Conservation (phyloP, 2,888 invertebrate genomes). For the Tenthredo livida region DNA sequence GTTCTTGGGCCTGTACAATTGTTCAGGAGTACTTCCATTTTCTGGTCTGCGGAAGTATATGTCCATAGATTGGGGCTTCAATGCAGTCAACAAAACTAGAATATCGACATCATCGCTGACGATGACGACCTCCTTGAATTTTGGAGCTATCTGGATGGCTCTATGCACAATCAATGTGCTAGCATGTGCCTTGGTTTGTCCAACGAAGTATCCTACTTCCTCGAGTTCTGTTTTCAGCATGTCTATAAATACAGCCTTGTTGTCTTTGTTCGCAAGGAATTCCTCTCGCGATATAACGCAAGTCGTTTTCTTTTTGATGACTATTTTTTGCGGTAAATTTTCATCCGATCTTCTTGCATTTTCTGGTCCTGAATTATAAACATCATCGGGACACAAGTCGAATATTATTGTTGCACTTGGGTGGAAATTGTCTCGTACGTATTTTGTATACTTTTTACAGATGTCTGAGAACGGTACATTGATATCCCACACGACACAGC, state of each 20-base stretch:
- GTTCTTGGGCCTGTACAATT: background rate
- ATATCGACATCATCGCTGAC: slow-evolving; percentile 58
- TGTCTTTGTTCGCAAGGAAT: slow-evolving; percentile 58
- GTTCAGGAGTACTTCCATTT: background rate
- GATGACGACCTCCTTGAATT: slow-evolving; percentile 44
- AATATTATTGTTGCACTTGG: slow-evolving; percentile 60
- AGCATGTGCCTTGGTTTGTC: slow-evolving; percentile 61
- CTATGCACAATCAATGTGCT: slow-evolving; percentile 57
- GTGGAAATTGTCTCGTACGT: slow-evolving; percentile 60
- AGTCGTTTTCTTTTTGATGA: slow-evolving; percentile 56
- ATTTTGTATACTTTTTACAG: slow-evolving; percentile 61
- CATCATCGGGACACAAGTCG: slow-evolving; percentile 60
- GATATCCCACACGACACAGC: slow-evolving; percentile 57
- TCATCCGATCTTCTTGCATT: slow-evolving; percentile 60
- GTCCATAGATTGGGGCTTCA: background rate
- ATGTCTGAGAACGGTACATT: slow-evolving; percentile 58
- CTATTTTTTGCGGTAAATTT: slow-evolving; percentile 38
- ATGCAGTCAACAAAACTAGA: slow-evolving; percentile 46
- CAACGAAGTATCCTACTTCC: slow-evolving; percentile 54
- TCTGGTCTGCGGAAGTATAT: background rate
- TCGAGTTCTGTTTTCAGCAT: slow-evolving; percentile 59
- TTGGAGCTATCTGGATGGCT: slow-evolving; percentile 48
- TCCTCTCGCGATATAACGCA: slow-evolving; percentile 57
- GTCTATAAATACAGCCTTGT: slow-evolving; percentile 58
- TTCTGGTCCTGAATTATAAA: slow-evolving; percentile 57